These are phyloP conservation scores for Xanthia togata DNA, from an alignment of 2,888 invertebrate species.

Conservation along the genomic window DNA sequence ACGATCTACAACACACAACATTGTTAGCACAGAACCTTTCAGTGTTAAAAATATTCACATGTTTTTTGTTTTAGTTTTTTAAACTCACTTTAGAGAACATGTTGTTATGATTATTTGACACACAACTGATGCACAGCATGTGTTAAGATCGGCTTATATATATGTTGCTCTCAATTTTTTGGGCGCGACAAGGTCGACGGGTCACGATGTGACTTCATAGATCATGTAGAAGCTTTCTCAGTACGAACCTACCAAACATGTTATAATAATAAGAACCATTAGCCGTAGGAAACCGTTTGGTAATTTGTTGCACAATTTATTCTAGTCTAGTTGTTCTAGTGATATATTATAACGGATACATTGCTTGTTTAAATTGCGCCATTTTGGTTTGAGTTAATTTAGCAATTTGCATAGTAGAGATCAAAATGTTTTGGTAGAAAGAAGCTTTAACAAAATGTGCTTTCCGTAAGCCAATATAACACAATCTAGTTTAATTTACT, in stretches of 20 bases:
- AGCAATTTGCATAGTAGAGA: slow-evolving; percentile 8
- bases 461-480: not conserved
- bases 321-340: slow-evolving; percentile 53
- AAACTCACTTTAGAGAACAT: slow-evolving; percentile 86
- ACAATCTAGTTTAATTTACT: not conserved
- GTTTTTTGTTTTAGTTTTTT: slow-evolving; percentile 7
- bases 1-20: slow-evolving; percentile 74
- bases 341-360: slow-evolving; percentile 49
- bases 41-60: not conserved
- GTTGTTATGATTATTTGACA: slow-evolving; percentile 73
- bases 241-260: slow-evolving; percentile 51
- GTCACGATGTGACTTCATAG: slow-evolving; percentile 75
- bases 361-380: slow-evolving; percentile 30
- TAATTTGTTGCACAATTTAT: slow-evolving; percentile 56
- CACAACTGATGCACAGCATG: slow-evolving; percentile 79
- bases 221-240: slow-evolving; percentile 65
- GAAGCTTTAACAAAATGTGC: not conserved
- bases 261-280: slow-evolving; percentile 53
- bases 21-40: slow-evolving; percentile 6
- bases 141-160: slow-evolving; percentile 80
- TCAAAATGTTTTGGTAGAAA: not conserved
- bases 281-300: slow-evolving; percentile 45
- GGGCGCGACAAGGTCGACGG: slow-evolving; percentile 84
- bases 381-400: slow-evolving; percentile 29
- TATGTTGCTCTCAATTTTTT: slow-evolving; percentile 76